Conservation (phyloP, 1,140 invertebrate genomes). For the Littorina saxatilis region DNA sequence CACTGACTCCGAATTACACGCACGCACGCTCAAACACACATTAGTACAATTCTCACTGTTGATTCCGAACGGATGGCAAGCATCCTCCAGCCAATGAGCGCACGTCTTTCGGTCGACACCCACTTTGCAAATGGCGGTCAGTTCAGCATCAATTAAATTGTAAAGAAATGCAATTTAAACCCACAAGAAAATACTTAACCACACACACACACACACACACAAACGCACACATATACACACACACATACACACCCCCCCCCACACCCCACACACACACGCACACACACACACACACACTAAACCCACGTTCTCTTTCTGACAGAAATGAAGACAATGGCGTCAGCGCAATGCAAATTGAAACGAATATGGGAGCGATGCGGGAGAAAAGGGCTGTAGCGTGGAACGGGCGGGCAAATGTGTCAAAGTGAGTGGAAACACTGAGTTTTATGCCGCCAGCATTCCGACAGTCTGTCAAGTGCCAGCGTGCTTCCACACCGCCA, state of each 20-base stretch:
- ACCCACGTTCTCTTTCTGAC: no score
- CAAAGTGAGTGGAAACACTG: constrained; percentile 11
- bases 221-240: neutral
- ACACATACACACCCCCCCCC: neutral
- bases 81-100: no score
- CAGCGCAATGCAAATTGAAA: neutral
- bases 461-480: constrained; percentile 25
- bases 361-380: neutral
- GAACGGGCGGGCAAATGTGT: constrained; percentile 15
- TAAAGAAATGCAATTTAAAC: no score
- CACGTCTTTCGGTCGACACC: no score
- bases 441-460: neutral
- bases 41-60: no score
- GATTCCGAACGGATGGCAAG: no score
- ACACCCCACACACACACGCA: neutral
- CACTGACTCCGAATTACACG: no score
- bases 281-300: neutral
- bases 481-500: neutral
- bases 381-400: neutral
- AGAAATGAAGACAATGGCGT: neutral
- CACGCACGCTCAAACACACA: no score
- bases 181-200: no score
- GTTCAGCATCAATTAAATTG: no score
- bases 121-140: no score
- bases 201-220: neutral